Percentiles rank a stretch among this genome's conserved stretches.
Conservation (phyloP, 2,113 vertebrate genomes). For the Mobula hypostoma region DNA sequence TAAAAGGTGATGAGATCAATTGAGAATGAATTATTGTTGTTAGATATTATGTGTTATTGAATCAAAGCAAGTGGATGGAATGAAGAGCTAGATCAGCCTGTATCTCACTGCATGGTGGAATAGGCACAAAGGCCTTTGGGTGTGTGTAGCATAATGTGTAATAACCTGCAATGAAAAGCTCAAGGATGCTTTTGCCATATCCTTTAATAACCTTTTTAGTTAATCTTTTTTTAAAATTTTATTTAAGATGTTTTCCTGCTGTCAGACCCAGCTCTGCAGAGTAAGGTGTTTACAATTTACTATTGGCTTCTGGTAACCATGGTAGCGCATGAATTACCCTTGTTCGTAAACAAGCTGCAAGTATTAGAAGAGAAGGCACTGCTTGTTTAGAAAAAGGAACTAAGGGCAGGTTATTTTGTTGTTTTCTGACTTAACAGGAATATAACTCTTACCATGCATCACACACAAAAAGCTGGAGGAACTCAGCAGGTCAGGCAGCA, state of each 20-base stretch:
- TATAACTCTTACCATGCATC: background rate
- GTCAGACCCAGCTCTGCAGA: background rate
- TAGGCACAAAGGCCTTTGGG: no score
- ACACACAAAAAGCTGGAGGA: no score
- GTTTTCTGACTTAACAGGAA: background rate
- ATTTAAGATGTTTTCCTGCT: background rate
- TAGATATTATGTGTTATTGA: no score
- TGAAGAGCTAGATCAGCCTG: no score
- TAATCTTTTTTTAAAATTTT: background rate
- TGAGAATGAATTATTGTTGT: background rate
- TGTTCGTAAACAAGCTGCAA: background rate
- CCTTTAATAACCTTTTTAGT: background rate
- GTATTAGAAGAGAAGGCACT: background rate
- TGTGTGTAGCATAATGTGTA: background rate
- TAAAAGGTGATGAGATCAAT: background rate
- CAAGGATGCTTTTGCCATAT: background rate
- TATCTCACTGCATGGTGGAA: no score
- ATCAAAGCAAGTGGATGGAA: no score
- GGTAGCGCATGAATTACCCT: background rate
- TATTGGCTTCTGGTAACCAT: conserved; percentile 8
- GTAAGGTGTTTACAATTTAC: conserved; percentile 6
- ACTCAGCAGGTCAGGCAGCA: no score
- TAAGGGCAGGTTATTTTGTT: background rate
- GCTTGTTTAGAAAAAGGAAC: background rate
- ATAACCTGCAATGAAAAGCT: background rate